phyloP scores from a whole-genome alignment of 2,797 vertebrate species.

The Girardinus metallicus region DNA sequence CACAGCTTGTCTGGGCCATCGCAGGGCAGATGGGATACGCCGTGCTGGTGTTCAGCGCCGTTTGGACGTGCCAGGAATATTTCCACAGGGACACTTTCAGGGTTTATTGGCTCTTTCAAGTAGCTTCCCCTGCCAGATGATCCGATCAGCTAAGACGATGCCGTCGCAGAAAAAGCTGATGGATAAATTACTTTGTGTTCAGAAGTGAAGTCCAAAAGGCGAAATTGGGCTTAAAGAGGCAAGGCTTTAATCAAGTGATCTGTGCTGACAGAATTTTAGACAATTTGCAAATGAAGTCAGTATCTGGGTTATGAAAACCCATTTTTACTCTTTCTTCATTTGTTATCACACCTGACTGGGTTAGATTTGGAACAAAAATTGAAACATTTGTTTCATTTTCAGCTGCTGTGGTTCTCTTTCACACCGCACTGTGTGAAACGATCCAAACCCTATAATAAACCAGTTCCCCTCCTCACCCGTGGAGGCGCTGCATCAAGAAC shows the following conservation, averaged over 20 bases:
- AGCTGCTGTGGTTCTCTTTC: no score
- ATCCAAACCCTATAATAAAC: no score
- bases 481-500: no score
- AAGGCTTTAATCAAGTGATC: neutral
- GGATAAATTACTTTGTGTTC: constrained; percentile 7
- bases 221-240: neutral
- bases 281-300: neutral
- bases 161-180: neutral
- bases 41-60: constrained; percentile 16
- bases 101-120: constrained; percentile 33
- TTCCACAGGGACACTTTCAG: constrained; percentile 24
- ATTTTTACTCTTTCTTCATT: no score
- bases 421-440: no score
- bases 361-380: no score
- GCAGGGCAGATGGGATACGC: constrained; percentile 26
- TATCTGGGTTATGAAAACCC: neutral
- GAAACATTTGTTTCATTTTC: no score
- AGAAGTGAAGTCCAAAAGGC: neutral
- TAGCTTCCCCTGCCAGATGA: constrained; percentile 1
- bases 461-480: no score
- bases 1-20: constrained; percentile 3
- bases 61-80: constrained; percentile 24
- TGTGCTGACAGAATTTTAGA: neutral
- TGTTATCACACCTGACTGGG: no score
- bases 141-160: constrained; percentile 15